Base-by-base conservation (phyloP, 2,797 vertebrate genomes). In the Rhabdophis nuchalis region DNA sequence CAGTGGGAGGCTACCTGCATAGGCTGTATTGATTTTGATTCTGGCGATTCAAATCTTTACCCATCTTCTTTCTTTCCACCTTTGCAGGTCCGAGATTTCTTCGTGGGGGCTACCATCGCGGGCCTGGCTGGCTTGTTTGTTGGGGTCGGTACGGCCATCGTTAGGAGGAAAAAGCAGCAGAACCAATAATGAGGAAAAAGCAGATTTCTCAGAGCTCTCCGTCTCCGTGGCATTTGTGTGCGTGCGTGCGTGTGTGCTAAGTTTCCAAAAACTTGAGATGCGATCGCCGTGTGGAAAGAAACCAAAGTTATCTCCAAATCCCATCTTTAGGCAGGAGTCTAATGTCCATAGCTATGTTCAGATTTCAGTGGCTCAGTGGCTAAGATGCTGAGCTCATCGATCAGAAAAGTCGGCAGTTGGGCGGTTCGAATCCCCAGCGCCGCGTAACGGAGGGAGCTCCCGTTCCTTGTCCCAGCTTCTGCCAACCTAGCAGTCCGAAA, bases 151-250 rank as follows among this genome's bases (percentile, higher is more conserved):
- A 14, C 11, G 0, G 56, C 85, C 12, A 3, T 93, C 50, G 89
- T 85, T 32, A 85, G 27, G 57, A 90, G 56, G 36, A 91, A 64
- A 72, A 91, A 88, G 52, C 77, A 89, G 20, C 93, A 93, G 72
- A 93, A 89, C 82, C 92, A 93, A 86, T 89, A 88, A 46, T 85
- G 92, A 85, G 89, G 25, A 87, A 93, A 87, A 86, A 91, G 72
- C 82, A 93, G 46, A 64, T 91, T 92, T 60, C 88, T n/a, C 86
- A 90, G 68, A 88, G 29, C 61, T 82, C 18, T 1, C 56, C 46
- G 61, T 72, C 8, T 72, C 23, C 4, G 2, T 36, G 86, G 61
- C 12, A 0, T 5, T 25, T 18, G 9, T 18, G 9, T 23, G 1
- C 1, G 58, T 11, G 60, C 53, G n/a, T 4, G 27, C 13, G 57